phyloP scores from a whole-genome alignment of 2,113 vertebrate species.

The Sitta europaea region DNA sequence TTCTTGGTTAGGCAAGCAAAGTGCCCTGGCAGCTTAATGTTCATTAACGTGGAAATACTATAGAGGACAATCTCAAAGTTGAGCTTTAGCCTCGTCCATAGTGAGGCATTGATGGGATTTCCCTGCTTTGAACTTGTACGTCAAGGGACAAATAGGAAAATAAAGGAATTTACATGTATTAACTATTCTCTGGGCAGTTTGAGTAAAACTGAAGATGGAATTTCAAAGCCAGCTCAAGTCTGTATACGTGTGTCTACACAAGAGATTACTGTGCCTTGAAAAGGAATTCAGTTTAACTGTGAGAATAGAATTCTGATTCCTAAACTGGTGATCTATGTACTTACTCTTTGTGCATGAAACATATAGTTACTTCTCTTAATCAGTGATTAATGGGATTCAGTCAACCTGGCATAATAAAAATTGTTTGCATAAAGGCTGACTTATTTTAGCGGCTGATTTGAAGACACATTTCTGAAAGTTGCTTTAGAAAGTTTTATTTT shows the following conservation, averaged over 20 bases:
- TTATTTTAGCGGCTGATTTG: background rate
- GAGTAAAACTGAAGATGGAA: background rate
- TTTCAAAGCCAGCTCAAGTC: background rate
- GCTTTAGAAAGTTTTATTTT: background rate
- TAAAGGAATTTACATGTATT: background rate
- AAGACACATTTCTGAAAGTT: background rate
- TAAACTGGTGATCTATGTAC: background rate
- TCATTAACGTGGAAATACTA: fast-evolving
- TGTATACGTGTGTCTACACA: background rate
- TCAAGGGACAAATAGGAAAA: background rate
- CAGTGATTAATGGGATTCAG: background rate
- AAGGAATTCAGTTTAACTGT: background rate
- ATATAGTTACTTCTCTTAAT: background rate
- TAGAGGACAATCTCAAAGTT: background rate
- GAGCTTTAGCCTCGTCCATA: background rate
- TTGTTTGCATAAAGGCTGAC: background rate
- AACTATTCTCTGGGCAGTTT: background rate
- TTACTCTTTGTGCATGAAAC: background rate
- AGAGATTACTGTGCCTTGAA: background rate
- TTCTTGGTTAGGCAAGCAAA: background rate
- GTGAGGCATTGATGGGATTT: background rate
- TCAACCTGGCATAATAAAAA: background rate
- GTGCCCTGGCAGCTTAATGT: background rate
- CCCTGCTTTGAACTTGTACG: background rate
- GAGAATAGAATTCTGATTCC: background rate